Evolutionary conservation across 2,113 vertebrate genomes (phyloP).

Genomic region (Corapipo altera): DNA sequence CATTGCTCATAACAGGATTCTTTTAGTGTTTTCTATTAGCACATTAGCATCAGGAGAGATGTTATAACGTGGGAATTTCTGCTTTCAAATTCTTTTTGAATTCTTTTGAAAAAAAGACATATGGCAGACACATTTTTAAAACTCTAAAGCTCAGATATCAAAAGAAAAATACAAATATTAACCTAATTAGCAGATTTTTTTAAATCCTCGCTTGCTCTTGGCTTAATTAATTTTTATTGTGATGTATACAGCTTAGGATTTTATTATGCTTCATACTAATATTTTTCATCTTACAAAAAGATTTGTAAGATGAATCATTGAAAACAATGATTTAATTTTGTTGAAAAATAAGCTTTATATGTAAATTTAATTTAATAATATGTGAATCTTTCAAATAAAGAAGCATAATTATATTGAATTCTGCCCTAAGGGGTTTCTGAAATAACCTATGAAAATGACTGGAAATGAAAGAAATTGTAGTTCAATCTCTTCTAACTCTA

Average conservation of each 20-base stretch:
- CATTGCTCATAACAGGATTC: not conserved
- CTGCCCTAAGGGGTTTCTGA: not conserved
- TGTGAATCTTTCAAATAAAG: not conserved
- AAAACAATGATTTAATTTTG: not conserved
- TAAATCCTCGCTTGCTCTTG: not conserved
- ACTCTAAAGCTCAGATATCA: not conserved
- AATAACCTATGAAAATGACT: not conserved
- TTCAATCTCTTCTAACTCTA: not conserved
- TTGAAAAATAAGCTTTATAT: not conserved
- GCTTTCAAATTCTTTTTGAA: not conserved
- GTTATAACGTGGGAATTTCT: not conserved
- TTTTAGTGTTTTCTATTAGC: slow-evolving; percentile 5
- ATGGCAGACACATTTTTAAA: not conserved
- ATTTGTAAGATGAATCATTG: no score
- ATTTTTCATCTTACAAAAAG: not conserved
- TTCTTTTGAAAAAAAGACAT: not conserved
- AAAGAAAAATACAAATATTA: not conserved
- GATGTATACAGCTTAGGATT: not conserved
- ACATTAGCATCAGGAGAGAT: not conserved
- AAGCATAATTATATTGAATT: not conserved
- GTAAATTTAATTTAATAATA: not conserved
- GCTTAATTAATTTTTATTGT: not conserved
- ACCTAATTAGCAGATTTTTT: not conserved
- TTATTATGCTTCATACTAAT: not conserved
- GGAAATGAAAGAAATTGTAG: not conserved